phyloP scores from a whole-genome alignment of 1,140 invertebrate genomes.

The Solenopsis invicta region DNA sequence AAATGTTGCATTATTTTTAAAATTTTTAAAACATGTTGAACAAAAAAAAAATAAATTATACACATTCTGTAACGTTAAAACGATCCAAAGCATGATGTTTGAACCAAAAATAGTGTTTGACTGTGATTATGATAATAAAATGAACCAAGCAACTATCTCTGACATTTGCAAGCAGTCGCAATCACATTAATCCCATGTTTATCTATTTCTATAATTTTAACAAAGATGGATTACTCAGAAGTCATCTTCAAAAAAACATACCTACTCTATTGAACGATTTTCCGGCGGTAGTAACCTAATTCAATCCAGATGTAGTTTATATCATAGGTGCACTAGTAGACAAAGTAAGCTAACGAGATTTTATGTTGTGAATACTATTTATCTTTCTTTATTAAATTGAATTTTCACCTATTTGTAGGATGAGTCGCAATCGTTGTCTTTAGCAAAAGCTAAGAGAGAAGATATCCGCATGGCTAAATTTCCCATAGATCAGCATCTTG shows the following conservation, averaged over 20 bases:
- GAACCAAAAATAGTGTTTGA: constrained; percentile 93
- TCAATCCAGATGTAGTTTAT: constrained; percentile 93
- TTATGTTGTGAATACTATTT: neutral
- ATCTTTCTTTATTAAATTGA: neutral
- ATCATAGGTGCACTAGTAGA: constrained; percentile 96
- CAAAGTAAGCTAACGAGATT: constrained; percentile 87
- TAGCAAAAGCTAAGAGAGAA: constrained; percentile 95
- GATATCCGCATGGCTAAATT: constrained; percentile 92
- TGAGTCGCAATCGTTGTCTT: constrained; percentile 91
- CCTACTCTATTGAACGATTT: constrained; percentile 91
- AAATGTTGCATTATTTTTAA: too few relatives aligned
- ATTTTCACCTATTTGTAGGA: constrained; percentile 78
- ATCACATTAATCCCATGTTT: constrained; percentile 91
- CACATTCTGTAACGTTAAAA: constrained; percentile 88
- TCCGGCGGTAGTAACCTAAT: constrained; percentile 91
- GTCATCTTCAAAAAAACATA: constrained; percentile 89
- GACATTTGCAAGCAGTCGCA: constrained; percentile 91
- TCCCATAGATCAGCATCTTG: constrained; percentile 92
- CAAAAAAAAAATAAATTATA: too few relatives aligned
- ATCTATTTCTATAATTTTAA: constrained; percentile 92
- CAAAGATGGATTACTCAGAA: constrained; percentile 85
- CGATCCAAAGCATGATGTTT: constrained; percentile 89
- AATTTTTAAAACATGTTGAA: too few relatives aligned
- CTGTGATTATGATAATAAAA: constrained; percentile 92
- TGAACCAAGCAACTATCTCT: constrained; percentile 92